Conservation (phyloP, 2,888 invertebrate genomes). For the Lutraria lutraria region DNA sequence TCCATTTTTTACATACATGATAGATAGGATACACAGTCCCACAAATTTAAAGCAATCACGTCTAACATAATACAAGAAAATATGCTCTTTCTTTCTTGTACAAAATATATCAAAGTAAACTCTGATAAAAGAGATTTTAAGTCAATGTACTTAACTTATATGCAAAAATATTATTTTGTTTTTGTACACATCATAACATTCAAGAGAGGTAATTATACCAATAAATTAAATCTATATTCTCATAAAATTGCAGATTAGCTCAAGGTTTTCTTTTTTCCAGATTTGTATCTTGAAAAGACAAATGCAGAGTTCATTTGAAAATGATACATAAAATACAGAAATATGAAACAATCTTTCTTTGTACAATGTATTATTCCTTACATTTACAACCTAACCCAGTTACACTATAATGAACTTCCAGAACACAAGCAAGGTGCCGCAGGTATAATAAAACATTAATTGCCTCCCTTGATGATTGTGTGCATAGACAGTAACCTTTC, state of each 20-base stretch:
- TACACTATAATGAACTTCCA: background rate
- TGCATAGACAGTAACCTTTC: background rate
- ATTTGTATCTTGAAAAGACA: background rate
- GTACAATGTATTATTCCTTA: background rate
- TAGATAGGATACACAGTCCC: background rate
- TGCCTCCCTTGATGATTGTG: background rate
- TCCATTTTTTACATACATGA: background rate
- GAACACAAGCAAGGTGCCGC: no score
- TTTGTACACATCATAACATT: background rate
- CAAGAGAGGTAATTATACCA: background rate
- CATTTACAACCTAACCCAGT: background rate
- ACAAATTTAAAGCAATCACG: background rate
- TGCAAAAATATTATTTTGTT: background rate
- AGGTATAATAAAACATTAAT: background rate
- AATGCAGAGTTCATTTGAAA: background rate
- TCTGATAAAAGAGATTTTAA: background rate
- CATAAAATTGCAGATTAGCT: background rate
- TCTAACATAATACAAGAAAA: background rate
- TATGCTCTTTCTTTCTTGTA: background rate
- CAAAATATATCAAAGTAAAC: background rate
- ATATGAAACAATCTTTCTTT: background rate
- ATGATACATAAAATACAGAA: background rate
- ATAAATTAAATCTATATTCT: conserved; percentile 7
- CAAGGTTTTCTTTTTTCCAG: background rate
- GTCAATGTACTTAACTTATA: background rate